Evolutionary conservation across 2,113 vertebrate species (phyloP).

Genomic region (pig (Sus scrofa)): T2T-Sscrofa CM000816.6:39429501-39430000

Average conservation of each 20-base stretch:
- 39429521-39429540: background rate
- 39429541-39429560: background rate
- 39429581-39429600: background rate
- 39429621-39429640: background rate
- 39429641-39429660: background rate
- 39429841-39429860: background rate
- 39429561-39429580: background rate
- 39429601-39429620: background rate
- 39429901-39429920: background rate
- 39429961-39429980: background rate
- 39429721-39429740: background rate
- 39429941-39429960: background rate
- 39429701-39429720: constrained; percentile 33
- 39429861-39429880: background rate
- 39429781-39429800: background rate
- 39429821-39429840: background rate
- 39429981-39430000: background rate
- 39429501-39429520: background rate
- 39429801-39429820: background rate
- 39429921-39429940: background rate
- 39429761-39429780: background rate
- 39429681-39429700: background rate
- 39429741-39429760: background rate
- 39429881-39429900: background rate
- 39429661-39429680: background rate